Evolutionary conservation across 2,113 vertebrate species (phyloP), one percentile per base, ranked within the genome.

Genomic region (Chaetops frenatus): DNA sequence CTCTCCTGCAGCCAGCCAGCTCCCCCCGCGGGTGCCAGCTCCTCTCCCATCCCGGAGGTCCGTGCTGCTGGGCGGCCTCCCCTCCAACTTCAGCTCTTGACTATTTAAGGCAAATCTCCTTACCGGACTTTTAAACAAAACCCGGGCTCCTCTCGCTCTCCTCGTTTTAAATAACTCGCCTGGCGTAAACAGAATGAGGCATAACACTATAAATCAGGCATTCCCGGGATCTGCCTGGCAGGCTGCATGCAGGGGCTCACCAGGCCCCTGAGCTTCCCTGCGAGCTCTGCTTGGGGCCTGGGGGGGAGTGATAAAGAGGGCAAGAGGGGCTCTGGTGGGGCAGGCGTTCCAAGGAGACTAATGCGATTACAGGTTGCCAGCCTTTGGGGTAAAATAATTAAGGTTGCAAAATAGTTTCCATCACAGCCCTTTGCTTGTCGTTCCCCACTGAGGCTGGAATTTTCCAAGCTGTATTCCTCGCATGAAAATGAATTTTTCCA

Each of bases 101-200:
- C 97, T 97, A 98, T 98, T 97, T 98, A 98, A 98, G 97, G 97
- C 95, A 98, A 97, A 97, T 90, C 95, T 97, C 96, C 95, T 95
- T 48, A n/a, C 83, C 0, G 93, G 90, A 96, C 91, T 95, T 96
- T 94, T 97, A 97, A 97, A 97, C 97, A 97, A 97, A 97, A 93
- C 94, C 92, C 93, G 50, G 65, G 90, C 86, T 94, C 95, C 94
- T 94, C 94, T 96, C 53, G 12, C 86, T 95, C 92, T 88, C 86
- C 73, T 92, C 78, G 50, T 96, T 96, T 97, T 95, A 95, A 97
- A 97, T 97, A 97, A 95, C 97, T 97, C 7, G 62, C 92, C 92
- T 91, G 96, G 95, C 53, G 93, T 97, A 98, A 98, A 97, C 97
- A 97, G 62, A 92, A 35, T 1, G 10, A 94, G 88, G 95, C 95